Evolutionary conservation across 2,797 vertebrate genomes (phyloP).

Genomic region (Lagodon rhomboides): DNA sequence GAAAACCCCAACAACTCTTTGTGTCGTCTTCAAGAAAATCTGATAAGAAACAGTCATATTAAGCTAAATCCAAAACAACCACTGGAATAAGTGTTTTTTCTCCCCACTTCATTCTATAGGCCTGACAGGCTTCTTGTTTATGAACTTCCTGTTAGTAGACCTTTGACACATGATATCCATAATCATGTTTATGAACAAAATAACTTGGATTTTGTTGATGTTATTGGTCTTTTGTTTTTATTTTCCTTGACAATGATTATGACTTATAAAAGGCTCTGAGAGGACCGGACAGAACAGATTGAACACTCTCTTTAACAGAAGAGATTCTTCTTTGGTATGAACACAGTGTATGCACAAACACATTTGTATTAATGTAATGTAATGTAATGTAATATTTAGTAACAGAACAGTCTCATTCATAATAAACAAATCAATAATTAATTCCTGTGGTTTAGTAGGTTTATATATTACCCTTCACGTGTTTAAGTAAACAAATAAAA

Average conservation of each 20-base stretch:
- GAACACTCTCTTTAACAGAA: neutral
- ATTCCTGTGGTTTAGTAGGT: too few relatives aligned
- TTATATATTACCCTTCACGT: too few relatives aligned
- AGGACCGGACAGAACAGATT: constrained; percentile 16
- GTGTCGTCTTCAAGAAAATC: neutral
- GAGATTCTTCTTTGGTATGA: neutral
- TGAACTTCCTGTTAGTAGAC: neutral
- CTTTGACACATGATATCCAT: neutral
- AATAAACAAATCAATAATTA: too few relatives aligned
- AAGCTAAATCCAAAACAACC: neutral
- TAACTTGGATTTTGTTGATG: constrained; percentile 4
- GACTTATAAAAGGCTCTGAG: neutral
- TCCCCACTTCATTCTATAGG: neutral
- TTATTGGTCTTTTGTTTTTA: constrained; percentile 1
- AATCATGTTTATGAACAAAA: neutral
- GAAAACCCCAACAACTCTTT: neutral
- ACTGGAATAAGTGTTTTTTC: neutral
- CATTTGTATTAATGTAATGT: neutral
- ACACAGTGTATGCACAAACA: neutral
- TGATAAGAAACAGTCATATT: neutral
- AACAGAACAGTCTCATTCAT: too few relatives aligned
- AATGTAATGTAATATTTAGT: too few relatives aligned
- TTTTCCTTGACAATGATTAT: neutral
- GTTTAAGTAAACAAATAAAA: too few relatives aligned
- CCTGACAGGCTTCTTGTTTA: neutral